Base-by-base conservation (phyloP, 2,888 invertebrate genomes). In the Embidobia sp. region DNA sequence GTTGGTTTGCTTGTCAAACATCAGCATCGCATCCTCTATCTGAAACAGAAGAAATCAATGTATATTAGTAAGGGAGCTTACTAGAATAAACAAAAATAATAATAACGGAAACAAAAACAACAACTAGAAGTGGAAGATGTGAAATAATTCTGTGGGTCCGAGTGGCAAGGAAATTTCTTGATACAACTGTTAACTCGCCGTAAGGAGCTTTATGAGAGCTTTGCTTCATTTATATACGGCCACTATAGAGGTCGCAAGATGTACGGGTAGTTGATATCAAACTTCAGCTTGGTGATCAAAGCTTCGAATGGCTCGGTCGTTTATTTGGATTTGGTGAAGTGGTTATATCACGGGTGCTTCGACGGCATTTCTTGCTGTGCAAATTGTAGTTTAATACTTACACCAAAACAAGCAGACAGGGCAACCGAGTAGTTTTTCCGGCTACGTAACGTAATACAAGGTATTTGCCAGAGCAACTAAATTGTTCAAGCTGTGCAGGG, bases 1-100 rank as follows among this genome's bases (percentile, higher is more conserved):
- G 93, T 99, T 99, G 90, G 99, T 99, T 91, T 98, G 98, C 94
- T 99, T 99, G 92, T 99, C 99, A 92, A 99, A 99, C 99, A 99
- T 99, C 90, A 99, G 94, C 99, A 99, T 99, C 87, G 99, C 98
- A 91, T 98, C 98, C 92, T 98, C 98, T 90, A 98, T 98, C 98
- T 98, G 95, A 79, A 96, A 96, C 57, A 77, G 6, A 59, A 63
- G 51, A 26, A 63, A 31, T 57, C 4, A 3, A 15, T 5, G 5
- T 27, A 7, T 11, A 19, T 70, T 51, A 70, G 13, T 33, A 16
- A 59, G 8, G 16, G 15, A n/a, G 8, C 8, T 29, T 35, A 29
- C n/a, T 6, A 29, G 29, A 7, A 7, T 29, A 7, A 3, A 7
- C 10, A 13, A n/a, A 26, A 27, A 51, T 10, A 66, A 27, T 15